Percentiles rank a stretch among this genome's conserved stretches.
Conservation (phyloP, 1,140 invertebrate species). For the Cylas formicarius region DNA sequence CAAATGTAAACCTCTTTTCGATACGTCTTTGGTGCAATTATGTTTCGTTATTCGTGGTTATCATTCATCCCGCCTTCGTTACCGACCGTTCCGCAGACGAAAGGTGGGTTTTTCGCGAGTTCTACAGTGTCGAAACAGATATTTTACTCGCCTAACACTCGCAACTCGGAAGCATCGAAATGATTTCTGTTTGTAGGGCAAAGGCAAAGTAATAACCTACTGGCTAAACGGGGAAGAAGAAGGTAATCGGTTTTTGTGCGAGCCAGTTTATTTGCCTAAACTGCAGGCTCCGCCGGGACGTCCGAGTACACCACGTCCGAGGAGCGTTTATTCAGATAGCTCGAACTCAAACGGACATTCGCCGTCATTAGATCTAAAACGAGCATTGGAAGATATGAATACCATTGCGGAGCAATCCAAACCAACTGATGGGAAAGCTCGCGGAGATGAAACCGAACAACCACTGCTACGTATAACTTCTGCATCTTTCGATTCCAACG, state of each 20-base stretch:
- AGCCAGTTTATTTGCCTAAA: not conserved
- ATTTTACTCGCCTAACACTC: too few relatives aligned
- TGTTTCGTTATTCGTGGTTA: too few relatives aligned
- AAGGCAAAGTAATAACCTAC: conserved; percentile 82
- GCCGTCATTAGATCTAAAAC: conserved; percentile 15
- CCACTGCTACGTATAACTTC: conserved; percentile 30
- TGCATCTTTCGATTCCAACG: conserved; percentile 18
- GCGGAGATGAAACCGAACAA: conserved; percentile 26
- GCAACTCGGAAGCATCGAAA: too few relatives aligned
- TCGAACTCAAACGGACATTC: conserved; percentile 11
- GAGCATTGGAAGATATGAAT: conserved; percentile 15
- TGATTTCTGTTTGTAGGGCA: conserved; percentile 55
- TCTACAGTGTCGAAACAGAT: conserved; percentile 1
- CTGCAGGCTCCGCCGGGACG: not conserved
- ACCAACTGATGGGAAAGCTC: not conserved
- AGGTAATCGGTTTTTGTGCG: conserved; percentile 7
- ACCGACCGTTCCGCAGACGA: too few relatives aligned
- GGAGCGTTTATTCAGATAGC: conserved; percentile 9
- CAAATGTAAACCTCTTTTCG: too few relatives aligned
- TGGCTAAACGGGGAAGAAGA: conserved; percentile 71
- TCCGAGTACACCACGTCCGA: conserved; percentile 8
- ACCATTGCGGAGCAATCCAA: conserved; percentile 18
- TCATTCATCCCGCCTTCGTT: too few relatives aligned
- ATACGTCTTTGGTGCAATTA: too few relatives aligned
- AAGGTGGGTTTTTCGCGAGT: too few relatives aligned